Conservation (phyloP, 2,888 invertebrate species). For the Eristalinus sepulchralis region DNA sequence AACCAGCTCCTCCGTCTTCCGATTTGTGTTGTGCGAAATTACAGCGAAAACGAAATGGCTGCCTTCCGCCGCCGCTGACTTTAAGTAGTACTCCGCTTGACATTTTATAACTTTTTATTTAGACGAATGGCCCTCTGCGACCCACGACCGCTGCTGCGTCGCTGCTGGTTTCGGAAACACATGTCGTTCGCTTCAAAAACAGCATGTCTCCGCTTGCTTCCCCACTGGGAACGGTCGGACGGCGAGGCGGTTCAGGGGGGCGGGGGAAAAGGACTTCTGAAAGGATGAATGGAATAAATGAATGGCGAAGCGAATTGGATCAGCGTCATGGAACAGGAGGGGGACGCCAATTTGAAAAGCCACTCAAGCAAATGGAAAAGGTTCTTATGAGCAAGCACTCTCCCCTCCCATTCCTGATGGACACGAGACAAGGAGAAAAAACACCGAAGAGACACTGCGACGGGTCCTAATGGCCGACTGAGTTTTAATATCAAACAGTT, state of each 20-base stretch:
- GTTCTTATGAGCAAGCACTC: constrained; percentile 1
- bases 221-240: not conserved
- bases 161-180: constrained; percentile 30
- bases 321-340: not conserved
- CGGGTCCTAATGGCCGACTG: constrained; percentile 46
- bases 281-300: constrained; percentile 16
- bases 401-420: not conserved
- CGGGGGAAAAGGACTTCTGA: not conserved
- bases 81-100: constrained; percentile 53
- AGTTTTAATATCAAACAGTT: constrained; percentile 62
- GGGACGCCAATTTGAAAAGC: constrained; percentile 62
- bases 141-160: not conserved
- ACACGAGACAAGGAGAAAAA: not conserved
- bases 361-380: constrained; percentile 64
- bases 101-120: constrained; percentile 67
- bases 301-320: not conserved
- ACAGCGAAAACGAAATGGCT: constrained; percentile 47
- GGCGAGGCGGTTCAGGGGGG: not conserved
- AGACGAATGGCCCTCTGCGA: constrained; percentile 56
- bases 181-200: constrained; percentile 44
- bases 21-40: constrained; percentile 53
- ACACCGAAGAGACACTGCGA: constrained; percentile 16
- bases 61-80: constrained; percentile 64
- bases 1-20: constrained; percentile 21
- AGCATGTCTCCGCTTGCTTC: constrained; percentile 16